Base-by-base conservation (phyloP, 2,797 vertebrate species). In the Hyperoplus immaculatus region DNA sequence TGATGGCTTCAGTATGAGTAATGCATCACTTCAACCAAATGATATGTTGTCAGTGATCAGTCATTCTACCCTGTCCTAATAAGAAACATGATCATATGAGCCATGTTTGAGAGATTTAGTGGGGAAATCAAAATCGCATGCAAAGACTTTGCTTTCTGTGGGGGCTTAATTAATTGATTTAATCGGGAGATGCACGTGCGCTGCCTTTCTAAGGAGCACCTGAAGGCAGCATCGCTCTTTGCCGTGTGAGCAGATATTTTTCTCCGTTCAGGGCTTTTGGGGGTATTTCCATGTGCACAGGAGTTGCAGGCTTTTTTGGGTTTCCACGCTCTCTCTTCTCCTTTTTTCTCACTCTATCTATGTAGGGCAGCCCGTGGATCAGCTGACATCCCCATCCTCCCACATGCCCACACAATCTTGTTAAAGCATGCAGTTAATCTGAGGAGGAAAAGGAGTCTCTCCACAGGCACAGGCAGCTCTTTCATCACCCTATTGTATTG, bases 291-390 rank as follows among this genome's bases (percentile, higher is more conserved):
- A 72, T 87, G 81, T 66, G 78, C 87, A 59, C 42, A 77, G 47
- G 84, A 90, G 79, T 85, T 67, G 42, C 80, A 77, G 73, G 70
- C 87, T 84, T 29, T 29, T 29, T 81, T 73, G 78, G 84, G 85
- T 85, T 87, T 83, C 78, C 83, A 77, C 47, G 50, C 87, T 88
- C 67, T 80, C 77, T 67, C 72, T 80, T 76, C 87, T 88, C 67
- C 79, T 76, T 67, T 73, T 80, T 76, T 88, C 66, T 69, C 68
- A 77, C 77, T 89, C 81, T 85, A 82, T 92, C 89, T 93, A 95
- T 95, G 90, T 96, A 95, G 95, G 95, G 92, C 95, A 95, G 89
- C 85, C 87, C 79, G 55, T 91, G 92, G 91, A 95, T 95, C 94
- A 93, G 93, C 94, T 95, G 94, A 95, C 91, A 91, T 88, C 84